Conservation (phyloP, 2,888 invertebrate species). For the Achlya flavicornis region DNA sequence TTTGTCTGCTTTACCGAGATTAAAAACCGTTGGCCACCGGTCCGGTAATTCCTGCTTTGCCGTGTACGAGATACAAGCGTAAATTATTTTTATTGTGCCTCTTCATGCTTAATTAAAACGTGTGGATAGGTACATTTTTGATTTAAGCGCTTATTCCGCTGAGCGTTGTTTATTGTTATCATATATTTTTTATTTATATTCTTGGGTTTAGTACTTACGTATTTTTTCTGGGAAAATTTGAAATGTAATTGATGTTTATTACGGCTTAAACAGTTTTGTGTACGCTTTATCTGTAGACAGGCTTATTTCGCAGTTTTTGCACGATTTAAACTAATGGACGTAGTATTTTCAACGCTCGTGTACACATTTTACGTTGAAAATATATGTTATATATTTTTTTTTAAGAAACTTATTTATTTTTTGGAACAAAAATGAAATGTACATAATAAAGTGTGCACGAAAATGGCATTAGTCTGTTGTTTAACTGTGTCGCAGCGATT, state of each 20-base stretch:
- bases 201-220: neutral
- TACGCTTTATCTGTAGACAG: neutral
- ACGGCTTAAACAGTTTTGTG: neutral
- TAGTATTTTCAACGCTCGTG: neutral
- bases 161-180: conserved; percentile 6
- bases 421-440: too few relatives aligned
- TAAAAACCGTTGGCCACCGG: conserved; percentile 39
- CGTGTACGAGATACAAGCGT: conserved; percentile 26
- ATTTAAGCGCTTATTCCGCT: neutral
- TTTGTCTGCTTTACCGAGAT: conserved; percentile 54
- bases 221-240: neutral
- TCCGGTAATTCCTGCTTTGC: conserved; percentile 27
- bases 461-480: too few relatives aligned
- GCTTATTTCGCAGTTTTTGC: neutral
- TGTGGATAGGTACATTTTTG: neutral
- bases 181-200: conserved; percentile 2
- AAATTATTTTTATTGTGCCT: conserved; percentile 57
- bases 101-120: conserved; percentile 53
- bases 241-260: conserved; percentile 1
- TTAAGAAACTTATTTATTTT: too few relatives aligned
- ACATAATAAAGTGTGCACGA: too few relatives aligned
- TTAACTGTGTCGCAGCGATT: too few relatives aligned
- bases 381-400: too few relatives aligned
- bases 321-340: neutral
- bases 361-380: neutral